Base-by-base conservation (phyloP, 2,797 vertebrate species). In the Rhinoraja longicauda region DNA sequence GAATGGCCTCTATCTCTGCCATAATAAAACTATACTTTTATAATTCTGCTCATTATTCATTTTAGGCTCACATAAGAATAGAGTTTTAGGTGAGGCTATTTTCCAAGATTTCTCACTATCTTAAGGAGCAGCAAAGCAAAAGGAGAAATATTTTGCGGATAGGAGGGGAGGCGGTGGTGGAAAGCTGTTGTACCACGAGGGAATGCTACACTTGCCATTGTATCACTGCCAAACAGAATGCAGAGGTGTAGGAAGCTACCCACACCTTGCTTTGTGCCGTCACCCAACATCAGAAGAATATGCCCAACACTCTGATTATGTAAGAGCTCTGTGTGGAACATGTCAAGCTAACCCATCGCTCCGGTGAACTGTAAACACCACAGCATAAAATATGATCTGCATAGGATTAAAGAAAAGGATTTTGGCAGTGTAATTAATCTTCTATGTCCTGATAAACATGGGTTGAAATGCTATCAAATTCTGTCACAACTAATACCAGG, bases 361-460 rank as follows among this genome's bases (percentile, higher is more conserved):
- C n/a, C 26, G 19, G 70, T 57, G 21, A 92, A 75, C 70, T 92
- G 90, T 73, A 73, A 92, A 75, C 70, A 92, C 36, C 45, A 92
- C 36, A 75, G 57, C 21, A 15, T 92, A 75, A 75, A 92, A 73
- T 75, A 72, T 92, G 70, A 92, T 75, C 90, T 73, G 26, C 64
- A 53, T 53, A 45, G 90, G 90, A 92, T 92, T 73, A 92, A 75
- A 29, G 45, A 29, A 45, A 67, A 53, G 36, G 24, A 92, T 75
- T 57, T 88, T 75, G 39, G 70, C 90, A 92, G 67, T 53, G 29
- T 39, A 92, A 70, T 75, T 72, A 92, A 92, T 92, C 90, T 92
- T 73, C 70, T 29, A 36, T 29, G 70, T 73, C 12, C 24, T 53
- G 70, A 53, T 73, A 53, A 75, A 75, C n/a, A 88, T 53, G 90